Conservation (phyloP, 2,797 vertebrate species). For the Brachyrhaphis roseni region DNA sequence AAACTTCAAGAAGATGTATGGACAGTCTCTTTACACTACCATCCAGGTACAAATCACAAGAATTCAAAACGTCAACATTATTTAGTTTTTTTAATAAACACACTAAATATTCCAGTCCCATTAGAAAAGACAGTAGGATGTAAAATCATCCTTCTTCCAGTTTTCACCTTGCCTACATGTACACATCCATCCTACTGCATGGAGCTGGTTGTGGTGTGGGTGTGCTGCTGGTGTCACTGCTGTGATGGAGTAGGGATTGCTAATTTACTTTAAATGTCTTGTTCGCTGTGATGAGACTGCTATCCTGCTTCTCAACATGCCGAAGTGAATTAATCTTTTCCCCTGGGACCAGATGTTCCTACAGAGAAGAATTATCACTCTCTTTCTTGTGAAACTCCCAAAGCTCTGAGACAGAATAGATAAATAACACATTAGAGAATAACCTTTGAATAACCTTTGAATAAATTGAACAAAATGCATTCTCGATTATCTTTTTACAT, state of each 20-base stretch:
- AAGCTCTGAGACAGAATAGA: slow-evolving; percentile 28
- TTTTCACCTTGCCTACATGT: background rate
- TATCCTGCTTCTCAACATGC: slow-evolving; percentile 31
- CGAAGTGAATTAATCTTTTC: slow-evolving; percentile 41
- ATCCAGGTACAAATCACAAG: slow-evolving; percentile 84
- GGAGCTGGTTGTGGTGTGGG: slow-evolving; percentile 21
- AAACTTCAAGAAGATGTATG: slow-evolving; percentile 85
- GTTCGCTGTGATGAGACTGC: slow-evolving; percentile 39
- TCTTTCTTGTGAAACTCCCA: slow-evolving; percentile 13
- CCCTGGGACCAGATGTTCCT: slow-evolving; percentile 54
- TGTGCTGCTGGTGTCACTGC: slow-evolving; percentile 29
- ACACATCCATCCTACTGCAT: slow-evolving; percentile 13
- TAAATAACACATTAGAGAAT: slow-evolving; percentile 30
- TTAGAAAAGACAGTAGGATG: background rate
- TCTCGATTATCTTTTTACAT: background rate
- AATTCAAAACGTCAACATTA: background rate
- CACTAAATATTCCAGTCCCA: background rate
- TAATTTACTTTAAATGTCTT: slow-evolving; percentile 58
- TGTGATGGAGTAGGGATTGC: slow-evolving; percentile 38
- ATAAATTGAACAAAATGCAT: background rate
- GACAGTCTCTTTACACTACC: slow-evolving; percentile 84
- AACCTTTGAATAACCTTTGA: slow-evolving; percentile 18
- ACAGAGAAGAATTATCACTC: slow-evolving; percentile 32
- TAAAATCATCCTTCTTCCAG: background rate
- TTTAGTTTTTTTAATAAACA: background rate